Evolutionary conservation across 2,797 vertebrate species (phyloP).

Genomic region (Enteromius trimaculatus): DNA sequence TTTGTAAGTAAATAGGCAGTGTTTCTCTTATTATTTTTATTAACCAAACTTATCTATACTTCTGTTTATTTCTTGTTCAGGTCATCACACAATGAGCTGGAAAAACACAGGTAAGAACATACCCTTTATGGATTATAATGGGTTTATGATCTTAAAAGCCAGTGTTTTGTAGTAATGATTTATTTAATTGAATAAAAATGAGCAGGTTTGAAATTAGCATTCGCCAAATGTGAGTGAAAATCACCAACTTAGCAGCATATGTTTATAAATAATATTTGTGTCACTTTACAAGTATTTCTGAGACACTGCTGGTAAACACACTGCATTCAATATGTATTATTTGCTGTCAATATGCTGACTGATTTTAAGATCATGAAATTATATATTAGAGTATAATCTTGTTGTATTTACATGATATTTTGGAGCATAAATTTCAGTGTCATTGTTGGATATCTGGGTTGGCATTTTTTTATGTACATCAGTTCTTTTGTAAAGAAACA

Average conservation of each 20-base stretch:
- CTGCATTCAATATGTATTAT: neutral
- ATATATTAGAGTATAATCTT: neutral
- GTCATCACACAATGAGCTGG: constrained; percentile 96
- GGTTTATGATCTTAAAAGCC: neutral
- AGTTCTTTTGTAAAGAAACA: neutral
- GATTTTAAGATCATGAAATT: neutral
- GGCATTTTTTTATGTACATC: neutral
- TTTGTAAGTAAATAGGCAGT: neutral
- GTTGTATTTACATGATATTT: neutral
- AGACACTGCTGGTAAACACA: neutral
- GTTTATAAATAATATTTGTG: neutral
- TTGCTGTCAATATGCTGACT: neutral
- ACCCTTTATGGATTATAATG: neutral
- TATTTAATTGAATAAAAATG: neutral
- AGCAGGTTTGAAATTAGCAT: neutral
- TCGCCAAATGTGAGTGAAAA: neutral
- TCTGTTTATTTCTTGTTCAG: constrained; percentile 68
- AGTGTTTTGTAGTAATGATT: neutral
- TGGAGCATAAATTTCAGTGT: neutral
- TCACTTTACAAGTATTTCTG: neutral
- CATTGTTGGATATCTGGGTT: neutral
- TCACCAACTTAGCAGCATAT: neutral
- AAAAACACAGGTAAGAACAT: constrained; percentile 96
- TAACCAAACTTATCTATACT: constrained; percentile 22
- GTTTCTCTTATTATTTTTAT: neutral